Evolutionary conservation across 2,797 vertebrate genomes (phyloP).

Genomic region (Hirundo rustica): DNA sequence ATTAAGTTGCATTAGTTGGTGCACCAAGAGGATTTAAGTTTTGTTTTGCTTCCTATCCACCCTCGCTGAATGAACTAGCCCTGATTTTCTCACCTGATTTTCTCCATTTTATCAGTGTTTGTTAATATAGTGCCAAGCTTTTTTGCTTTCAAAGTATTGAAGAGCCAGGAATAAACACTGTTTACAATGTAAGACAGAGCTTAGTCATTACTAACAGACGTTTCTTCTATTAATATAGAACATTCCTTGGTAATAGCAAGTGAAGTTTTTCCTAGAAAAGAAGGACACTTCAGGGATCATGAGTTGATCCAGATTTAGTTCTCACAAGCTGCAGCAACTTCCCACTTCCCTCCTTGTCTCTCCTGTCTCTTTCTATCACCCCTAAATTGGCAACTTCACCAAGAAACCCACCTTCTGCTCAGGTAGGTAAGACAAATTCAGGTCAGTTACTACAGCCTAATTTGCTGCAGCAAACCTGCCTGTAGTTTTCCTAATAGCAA

Average conservation of each 20-base stretch:
- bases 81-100: background rate
- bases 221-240: background rate
- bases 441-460: background rate
- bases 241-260: background rate
- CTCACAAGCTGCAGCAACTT: accelerated
- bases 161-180: background rate
- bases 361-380: background rate
- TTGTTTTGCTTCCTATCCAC: background rate
- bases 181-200: background rate
- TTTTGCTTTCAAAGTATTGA: background rate
- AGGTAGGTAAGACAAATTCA: background rate
- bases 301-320: background rate
- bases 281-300: background rate
- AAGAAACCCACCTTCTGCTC: background rate
- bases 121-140: background rate
- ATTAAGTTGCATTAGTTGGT: background rate
- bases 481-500: background rate
- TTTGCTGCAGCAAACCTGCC: background rate
- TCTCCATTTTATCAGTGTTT: background rate
- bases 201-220: background rate
- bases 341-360: background rate
- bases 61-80: background rate
- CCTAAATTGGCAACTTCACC: background rate
- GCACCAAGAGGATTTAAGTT: background rate
- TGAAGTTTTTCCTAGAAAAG: conserved; percentile 3